Evolutionary conservation across 2,888 invertebrate species (phyloP).

Genomic region (Ectropis crepuscularia): DNA sequence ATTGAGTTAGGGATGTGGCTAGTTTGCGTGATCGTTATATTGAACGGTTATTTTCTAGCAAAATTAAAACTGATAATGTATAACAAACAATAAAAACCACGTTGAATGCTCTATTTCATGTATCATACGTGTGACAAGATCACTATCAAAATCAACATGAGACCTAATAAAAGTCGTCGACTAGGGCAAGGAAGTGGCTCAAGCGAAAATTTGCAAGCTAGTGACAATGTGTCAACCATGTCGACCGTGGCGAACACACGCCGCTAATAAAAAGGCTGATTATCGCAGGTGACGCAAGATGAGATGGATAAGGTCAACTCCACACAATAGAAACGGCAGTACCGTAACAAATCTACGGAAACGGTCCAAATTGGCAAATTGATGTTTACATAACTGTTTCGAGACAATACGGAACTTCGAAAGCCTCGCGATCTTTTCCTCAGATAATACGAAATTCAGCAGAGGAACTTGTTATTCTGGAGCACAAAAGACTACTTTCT

Average conservation of each 20-base stretch:
- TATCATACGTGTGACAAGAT: conserved; percentile 16
- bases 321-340: conserved; percentile 47
- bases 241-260: conserved; percentile 55
- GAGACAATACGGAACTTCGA: conserved; percentile 35
- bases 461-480: conserved; percentile 32
- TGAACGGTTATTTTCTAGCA: conserved; percentile 7
- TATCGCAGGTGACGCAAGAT: conserved; percentile 59
- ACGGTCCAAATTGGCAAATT: conserved; percentile 56
- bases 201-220: conserved; percentile 61
- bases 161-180: conserved; percentile 41
- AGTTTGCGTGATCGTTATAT: conserved; percentile 1
- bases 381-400: conserved; percentile 56
- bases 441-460: conserved; percentile 29
- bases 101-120: conserved; percentile 6
- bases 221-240: conserved; percentile 62
- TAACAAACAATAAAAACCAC: conserved; percentile 8
- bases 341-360: conserved; percentile 48
- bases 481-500: conserved; percentile 34
- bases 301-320: conserved; percentile 57
- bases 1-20: conserved; percentile 8
- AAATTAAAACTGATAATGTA: conserved; percentile 10
- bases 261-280: conserved; percentile 61
- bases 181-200: conserved; percentile 57
- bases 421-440: conserved; percentile 31
- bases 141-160: conserved; percentile 33